Base-by-base conservation (phyloP, 1,140 invertebrate species). In the Gonatopus flavifemur region DNA sequence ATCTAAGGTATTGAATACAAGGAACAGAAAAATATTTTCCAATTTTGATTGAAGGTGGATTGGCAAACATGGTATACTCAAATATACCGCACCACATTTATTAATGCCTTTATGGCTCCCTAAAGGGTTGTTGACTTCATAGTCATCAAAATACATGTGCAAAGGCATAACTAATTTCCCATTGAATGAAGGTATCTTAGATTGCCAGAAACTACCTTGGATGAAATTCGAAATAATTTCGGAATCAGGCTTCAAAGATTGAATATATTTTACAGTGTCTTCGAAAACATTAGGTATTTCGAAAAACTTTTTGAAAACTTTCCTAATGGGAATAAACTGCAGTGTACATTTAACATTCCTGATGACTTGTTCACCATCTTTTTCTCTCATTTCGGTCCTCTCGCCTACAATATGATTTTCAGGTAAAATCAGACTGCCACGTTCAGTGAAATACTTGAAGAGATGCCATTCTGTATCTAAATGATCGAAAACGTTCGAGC, bases 71-170 rank as follows among this genome's bases (percentile, higher is more conserved):
- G n/a, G n/a, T n/a, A n/a, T n/a, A n/a, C n/a, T n/a, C n/a, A n/a
- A n/a, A n/a, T n/a, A n/a, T n/a, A n/a, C n/a, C n/a, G n/a, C n/a
- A n/a, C n/a, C n/a, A n/a, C n/a, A n/a, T n/a, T n/a, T n/a, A n/a
- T n/a, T n/a, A 10, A 52, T 46, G n/a, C 49, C 49, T 24, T 5
- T 32, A 44, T 51, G 40, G 44, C 33, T 30, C 3, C 49, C 49
- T 1, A 51, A 18, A 2, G 35, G 40, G 22, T 49, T 41, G 12
- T 39, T 38, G 5, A n/a, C n/a, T n/a, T n/a, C n/a, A n/a, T n/a
- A n/a, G n/a, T n/a, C n/a, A n/a, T n/a, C n/a, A n/a, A n/a, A 31
- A 20, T 5, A 38, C 12, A 47, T 10, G 3, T 16, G 16, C 8
- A 47, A 3, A 1, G 44, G 44, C 8, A 47, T n/a, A 6, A 40